Evolutionary conservation across 2,797 vertebrate genomes (phyloP).

Genomic region (Pygocentrus nattereri): DNA sequence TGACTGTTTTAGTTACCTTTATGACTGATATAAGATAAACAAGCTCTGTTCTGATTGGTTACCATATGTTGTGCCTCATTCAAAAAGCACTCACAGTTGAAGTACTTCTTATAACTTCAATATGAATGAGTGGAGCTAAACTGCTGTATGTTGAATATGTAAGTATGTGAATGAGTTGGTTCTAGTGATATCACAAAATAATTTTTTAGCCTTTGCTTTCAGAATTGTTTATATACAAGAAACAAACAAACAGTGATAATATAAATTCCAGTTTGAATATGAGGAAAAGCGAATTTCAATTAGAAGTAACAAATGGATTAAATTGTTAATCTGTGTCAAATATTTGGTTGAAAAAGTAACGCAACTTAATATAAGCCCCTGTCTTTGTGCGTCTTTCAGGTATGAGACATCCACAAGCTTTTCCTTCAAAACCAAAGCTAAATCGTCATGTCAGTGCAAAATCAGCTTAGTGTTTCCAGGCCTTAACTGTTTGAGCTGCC

Average conservation of each 20-base stretch:
- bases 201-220: neutral
- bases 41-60: too few relatives aligned
- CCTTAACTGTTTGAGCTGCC: conserved; percentile 72
- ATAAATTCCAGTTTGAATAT: neutral
- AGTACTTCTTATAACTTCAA: too few relatives aligned
- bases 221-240: neutral
- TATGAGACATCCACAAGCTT: neutral
- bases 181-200: too few relatives aligned
- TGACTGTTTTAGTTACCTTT: too few relatives aligned
- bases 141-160: too few relatives aligned
- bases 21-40: too few relatives aligned
- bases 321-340: neutral
- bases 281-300: neutral
- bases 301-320: neutral
- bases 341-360: neutral
- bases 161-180: too few relatives aligned
- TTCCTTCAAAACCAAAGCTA: neutral
- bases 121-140: too few relatives aligned
- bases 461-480: conserved; percentile 67
- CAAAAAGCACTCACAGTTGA: too few relatives aligned
- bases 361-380: too few relatives aligned
- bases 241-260: too few relatives aligned
- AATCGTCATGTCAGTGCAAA: conserved; percentile 49
- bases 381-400: conserved; percentile 5
- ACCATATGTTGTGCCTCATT: too few relatives aligned